These are phyloP conservation scores for Smithornis capensis DNA, from an alignment of 2,113 vertebrate genomes.

Conservation along the genomic window DNA sequence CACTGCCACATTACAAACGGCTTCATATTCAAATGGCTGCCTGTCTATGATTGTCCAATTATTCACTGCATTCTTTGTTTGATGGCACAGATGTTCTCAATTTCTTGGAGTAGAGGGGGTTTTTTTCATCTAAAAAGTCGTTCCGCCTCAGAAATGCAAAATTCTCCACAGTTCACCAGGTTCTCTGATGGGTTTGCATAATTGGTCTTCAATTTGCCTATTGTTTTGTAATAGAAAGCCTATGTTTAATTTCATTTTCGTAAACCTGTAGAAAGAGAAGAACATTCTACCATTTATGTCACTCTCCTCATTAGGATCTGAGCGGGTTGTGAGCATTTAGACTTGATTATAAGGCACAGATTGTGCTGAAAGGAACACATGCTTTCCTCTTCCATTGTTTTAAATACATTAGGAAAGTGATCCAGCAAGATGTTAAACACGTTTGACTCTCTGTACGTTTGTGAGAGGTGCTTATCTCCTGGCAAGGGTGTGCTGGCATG, in stretches of 20 bases:
- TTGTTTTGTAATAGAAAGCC: constrained; percentile 79
- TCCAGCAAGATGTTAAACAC: not conserved
- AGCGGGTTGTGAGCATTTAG: constrained; percentile 10
- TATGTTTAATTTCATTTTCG: constrained; percentile 75
- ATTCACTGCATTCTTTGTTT: constrained; percentile 75
- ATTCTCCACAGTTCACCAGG: constrained; percentile 69
- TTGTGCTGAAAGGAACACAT: constrained; percentile 19
- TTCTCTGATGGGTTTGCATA: constrained; percentile 77
- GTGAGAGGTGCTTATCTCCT: not conserved
- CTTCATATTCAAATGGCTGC: constrained; percentile 73
- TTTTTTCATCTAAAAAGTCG: constrained; percentile 69
- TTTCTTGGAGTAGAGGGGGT: constrained; percentile 68
- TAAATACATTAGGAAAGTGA: constrained; percentile 20
- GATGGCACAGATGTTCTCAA: constrained; percentile 82
- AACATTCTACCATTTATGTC: constrained; percentile 62
- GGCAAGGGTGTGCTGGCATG: not conserved
- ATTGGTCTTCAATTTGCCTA: constrained; percentile 80
- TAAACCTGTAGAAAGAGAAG: constrained; percentile 73
- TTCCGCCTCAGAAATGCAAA: constrained; percentile 76
- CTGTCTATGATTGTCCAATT: constrained; percentile 81
- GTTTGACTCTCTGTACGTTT: not conserved
- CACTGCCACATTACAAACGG: constrained; percentile 50
- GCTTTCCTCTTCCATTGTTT: constrained; percentile 5
- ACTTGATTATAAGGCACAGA: constrained; percentile 26
- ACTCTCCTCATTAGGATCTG: constrained; percentile 47